Conservation (phyloP, 2,113 vertebrate genomes). For the Platichthys flesus region DNA sequence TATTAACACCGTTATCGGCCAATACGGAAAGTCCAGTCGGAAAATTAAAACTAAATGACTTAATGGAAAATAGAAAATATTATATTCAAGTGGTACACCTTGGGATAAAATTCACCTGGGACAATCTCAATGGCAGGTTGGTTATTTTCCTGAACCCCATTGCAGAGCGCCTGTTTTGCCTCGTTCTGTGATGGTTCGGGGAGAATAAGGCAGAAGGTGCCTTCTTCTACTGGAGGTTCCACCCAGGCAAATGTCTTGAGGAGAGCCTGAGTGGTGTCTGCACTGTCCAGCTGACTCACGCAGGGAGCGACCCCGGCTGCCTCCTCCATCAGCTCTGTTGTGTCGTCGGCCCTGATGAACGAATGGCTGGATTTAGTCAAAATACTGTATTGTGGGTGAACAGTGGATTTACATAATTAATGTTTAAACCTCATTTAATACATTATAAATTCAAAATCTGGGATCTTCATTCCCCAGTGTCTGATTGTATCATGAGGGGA, state of each 20-base stretch:
- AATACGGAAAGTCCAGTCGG: too few species aligned
- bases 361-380: not conserved
- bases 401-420: too few species aligned
- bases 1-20: too few species aligned
- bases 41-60: not conserved
- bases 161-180: conserved; percentile 3
- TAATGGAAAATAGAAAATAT: not conserved
- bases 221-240: conserved; percentile 53
- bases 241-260: conserved; percentile 79
- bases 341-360: conserved; percentile 58
- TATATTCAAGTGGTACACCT: not conserved
- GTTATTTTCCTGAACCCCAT: not conserved
- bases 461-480: not conserved
- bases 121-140: not conserved
- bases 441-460: not conserved
- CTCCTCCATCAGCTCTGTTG: conserved; percentile 59
- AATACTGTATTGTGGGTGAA: too few species aligned
- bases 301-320: conserved; percentile 53
- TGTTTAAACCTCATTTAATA: not conserved
- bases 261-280: conserved; percentile 73
- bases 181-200: not conserved
- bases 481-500: not conserved
- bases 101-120: conserved; percentile 31
- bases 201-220: conserved; percentile 29
- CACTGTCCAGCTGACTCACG: conserved; percentile 26